Conservation (phyloP, 2,113 vertebrate species). For the Prunella fulvescens region DNA sequence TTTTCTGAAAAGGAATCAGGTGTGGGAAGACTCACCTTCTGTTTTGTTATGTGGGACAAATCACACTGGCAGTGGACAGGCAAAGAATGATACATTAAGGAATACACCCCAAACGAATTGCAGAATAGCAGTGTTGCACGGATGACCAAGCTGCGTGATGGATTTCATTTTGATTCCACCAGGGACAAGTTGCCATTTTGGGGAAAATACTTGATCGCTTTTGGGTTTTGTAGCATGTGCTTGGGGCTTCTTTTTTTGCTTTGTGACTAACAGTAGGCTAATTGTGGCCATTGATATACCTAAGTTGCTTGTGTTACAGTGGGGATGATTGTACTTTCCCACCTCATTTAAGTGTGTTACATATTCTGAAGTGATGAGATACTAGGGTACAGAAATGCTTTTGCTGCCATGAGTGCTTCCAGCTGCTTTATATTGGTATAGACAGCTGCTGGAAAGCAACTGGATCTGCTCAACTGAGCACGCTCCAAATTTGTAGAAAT, state of each 20-base stretch:
- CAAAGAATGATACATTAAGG: rapidly evolving
- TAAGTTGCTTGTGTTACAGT: background rate
- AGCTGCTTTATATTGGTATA: background rate
- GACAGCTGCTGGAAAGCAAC: conserved; percentile 6
- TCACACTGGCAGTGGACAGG: background rate
- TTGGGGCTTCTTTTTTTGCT: background rate
- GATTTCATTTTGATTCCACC: background rate
- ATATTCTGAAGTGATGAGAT: background rate
- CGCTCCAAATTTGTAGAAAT: background rate
- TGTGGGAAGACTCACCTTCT: background rate
- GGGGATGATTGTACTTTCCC: background rate
- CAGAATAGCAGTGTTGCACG: rapidly evolving
- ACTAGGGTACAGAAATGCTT: background rate
- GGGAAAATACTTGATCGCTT: background rate
- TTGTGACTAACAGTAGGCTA: background rate
- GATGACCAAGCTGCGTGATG: background rate
- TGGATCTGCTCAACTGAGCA: background rate
- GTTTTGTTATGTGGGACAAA: background rate
- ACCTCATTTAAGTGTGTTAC: background rate
- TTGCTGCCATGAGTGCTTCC: background rate
- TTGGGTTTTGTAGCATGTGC: background rate
- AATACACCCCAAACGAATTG: background rate
- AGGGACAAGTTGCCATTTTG: background rate
- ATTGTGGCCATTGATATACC: background rate
- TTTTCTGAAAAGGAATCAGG: background rate